Base-by-base conservation (phyloP, 2,797 vertebrate species). In the Leptatherina wallacei region DNA sequence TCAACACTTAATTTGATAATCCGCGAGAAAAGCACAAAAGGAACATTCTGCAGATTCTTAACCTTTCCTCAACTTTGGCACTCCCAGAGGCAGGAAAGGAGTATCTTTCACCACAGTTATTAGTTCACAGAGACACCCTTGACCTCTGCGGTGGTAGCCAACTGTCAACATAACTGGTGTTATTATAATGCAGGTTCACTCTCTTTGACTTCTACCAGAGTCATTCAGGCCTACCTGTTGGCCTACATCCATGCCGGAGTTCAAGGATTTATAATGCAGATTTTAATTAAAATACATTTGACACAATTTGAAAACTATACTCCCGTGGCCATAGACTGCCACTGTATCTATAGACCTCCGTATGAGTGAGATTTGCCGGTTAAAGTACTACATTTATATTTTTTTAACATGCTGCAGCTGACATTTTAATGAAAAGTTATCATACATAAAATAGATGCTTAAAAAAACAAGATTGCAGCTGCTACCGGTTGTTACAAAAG, bases 1-100 rank as follows among this genome's bases (percentile, higher is more conserved):
- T 94, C 88, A 89, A 88, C 89, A 88, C 88, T 82, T 92, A 92
- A 93, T 95, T 93, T 92, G 88, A 90, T 94, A 91, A 95, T 94
- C 92, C 89, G 81, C 75, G 77, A 89, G 86, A 88, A 90, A 88
- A 88, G 83, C 88, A 90, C 86, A 93, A 90, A 91, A 90, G 83
- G 85, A 87, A 91, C 90, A 93, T 93, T 92, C 90, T 93, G 86
- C 77, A 22, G 89, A 94, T 94, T 91, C 91, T 94, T 94, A 93
- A 92, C 93, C 93, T 94, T 85, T 89, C 82, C 81, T 93, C 90
- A 94, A 93, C 92, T 93, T 91, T 89, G 85, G 90, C 88, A 90
- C 90, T 92, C 88, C 90, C 88, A 88, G 85, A 90, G 91, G 90
- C 90, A 92, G 90, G 90, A 93, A 93, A 92, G 80, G 89, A 89